These are phyloP conservation scores for Anser brachyrhynchus DNA, from an alignment of 2,113 vertebrate genomes.

Conservation along the genomic window DNA sequence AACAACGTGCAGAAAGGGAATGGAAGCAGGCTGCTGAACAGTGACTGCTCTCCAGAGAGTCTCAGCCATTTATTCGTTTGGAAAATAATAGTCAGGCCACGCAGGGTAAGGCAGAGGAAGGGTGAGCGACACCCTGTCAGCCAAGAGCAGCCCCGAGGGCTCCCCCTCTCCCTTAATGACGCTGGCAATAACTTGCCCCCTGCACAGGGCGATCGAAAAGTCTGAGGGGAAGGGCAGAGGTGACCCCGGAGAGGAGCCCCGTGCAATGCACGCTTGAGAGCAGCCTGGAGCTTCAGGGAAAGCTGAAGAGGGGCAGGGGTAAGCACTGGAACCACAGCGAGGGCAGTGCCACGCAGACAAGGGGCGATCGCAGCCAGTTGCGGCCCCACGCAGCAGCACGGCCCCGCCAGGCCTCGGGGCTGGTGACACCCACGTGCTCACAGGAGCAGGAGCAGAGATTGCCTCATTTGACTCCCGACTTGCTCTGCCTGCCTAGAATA, in stretches of 20 bases:
- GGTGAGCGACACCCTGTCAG: background rate
- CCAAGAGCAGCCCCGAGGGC: background rate
- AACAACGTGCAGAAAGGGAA: background rate
- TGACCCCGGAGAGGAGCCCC: background rate
- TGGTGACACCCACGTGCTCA: background rate
- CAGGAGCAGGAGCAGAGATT: background rate
- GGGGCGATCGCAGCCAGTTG: background rate
- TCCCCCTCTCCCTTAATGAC: background rate
- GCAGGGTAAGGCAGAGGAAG: background rate
- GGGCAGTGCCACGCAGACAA: background rate
- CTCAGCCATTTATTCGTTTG: background rate
- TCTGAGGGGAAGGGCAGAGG: background rate
- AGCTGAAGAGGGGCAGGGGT: background rate
- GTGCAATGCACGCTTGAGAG: fast-evolving
- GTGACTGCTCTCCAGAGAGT: background rate
- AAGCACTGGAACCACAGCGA: background rate
- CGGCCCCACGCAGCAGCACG: too few species aligned
- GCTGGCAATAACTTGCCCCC: too few species aligned
- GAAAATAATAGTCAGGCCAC: background rate
- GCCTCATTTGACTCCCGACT: background rate
- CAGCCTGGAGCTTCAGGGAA: background rate
- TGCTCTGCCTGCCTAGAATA: background rate
- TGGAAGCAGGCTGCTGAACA: background rate
- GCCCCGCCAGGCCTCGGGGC: too few species aligned
- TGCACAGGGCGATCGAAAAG: background rate